Evolutionary conservation across 2,888 invertebrate species (phyloP), one percentile per base, ranked within the genome.

Genomic region (Apamea sordens): DNA sequence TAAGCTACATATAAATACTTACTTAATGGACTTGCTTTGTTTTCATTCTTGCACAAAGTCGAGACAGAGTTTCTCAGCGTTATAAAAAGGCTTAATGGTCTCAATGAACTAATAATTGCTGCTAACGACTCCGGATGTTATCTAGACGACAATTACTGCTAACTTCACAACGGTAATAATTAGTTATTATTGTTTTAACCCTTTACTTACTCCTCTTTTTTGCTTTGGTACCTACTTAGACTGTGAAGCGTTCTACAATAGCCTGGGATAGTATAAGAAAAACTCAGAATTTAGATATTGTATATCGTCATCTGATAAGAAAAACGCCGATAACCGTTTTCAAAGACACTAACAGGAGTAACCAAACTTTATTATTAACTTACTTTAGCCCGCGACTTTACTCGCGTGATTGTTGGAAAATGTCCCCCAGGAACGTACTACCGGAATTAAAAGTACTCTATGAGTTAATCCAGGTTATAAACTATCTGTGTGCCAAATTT

Each of bases 31-130:
- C 44, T 53, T 53, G 24, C 24, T 41, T 76, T 61, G 69, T 50
- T 64, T 53, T 50, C 3, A 11, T 59, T 53, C n/a, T 28, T 21
- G 59, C 44, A 41, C n/a, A 63, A 50, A 53, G 13, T 41, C 44
- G n/a, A 79, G 47, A 63, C 69, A 13, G 59, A 71, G 11, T 36
- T 67, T 84, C 56, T 10, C 44, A 36, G n/a, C 24, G 21, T 59
- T 21, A 84, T 73, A 70, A 64, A 84, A 64, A 59, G 71, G 41
- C 28, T 67, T 68, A 80, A 85, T 80, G 56, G 63, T 64, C 15
- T 56, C 56, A 80, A 71, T 83, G 81, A 80, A 70, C 73, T 79
- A 53, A 53, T 73, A 73, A 82, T 79, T 59, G 28, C 24, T 53
- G 59, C 24, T 61, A 74, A 70, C 47, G 28, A 85, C 74, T 68